Evolutionary conservation across 2,888 invertebrate genomes (phyloP).

Genomic region (Tuta absoluta): DNA sequence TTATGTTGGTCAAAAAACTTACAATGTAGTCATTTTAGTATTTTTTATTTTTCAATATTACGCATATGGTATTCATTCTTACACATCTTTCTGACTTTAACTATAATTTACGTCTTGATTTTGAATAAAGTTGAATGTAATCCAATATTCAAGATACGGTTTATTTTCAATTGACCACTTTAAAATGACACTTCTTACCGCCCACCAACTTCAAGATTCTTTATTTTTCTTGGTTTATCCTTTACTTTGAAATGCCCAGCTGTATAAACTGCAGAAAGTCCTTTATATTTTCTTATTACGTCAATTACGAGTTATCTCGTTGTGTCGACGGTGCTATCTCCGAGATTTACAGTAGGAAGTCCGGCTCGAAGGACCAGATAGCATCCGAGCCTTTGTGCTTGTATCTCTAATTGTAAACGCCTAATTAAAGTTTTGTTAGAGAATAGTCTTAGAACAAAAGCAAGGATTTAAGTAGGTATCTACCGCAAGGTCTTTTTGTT

Average conservation of each 20-base stretch:
- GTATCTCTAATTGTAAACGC: conserved; percentile 50
- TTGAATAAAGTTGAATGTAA: conserved; percentile 12
- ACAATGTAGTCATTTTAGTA: background rate
- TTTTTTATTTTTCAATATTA: background rate
- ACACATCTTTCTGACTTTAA: conserved; percentile 1
- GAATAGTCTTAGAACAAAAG: conserved; percentile 28
- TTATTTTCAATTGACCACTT: conserved; percentile 20
- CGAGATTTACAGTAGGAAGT: conserved; percentile 68
- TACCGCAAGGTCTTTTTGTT: background rate
- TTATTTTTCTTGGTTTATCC: conserved; percentile 1
- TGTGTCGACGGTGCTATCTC: conserved; percentile 57
- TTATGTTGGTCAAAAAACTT: background rate
- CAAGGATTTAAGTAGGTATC: background rate
- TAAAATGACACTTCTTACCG: conserved; percentile 12
- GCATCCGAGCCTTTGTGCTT: conserved; percentile 48
- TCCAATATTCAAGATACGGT: conserved; percentile 19
- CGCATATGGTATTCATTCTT: conserved; percentile 10
- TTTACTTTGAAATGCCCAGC: conserved; percentile 1
- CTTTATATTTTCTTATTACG: conserved; percentile 65
- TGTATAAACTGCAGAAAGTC: conserved; percentile 40
- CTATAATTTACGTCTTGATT: conserved; percentile 11
- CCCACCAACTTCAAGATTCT: conserved; percentile 13
- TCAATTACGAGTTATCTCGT: conserved; percentile 73
- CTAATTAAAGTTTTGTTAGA: conserved; percentile 42
- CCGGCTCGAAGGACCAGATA: conserved; percentile 49